A percentile compares a stretch with the other conserved stretches of the same genome.
phyloP scores from a whole-genome alignment of 2,888 invertebrate species.

The Eurytoma californica region DNA sequence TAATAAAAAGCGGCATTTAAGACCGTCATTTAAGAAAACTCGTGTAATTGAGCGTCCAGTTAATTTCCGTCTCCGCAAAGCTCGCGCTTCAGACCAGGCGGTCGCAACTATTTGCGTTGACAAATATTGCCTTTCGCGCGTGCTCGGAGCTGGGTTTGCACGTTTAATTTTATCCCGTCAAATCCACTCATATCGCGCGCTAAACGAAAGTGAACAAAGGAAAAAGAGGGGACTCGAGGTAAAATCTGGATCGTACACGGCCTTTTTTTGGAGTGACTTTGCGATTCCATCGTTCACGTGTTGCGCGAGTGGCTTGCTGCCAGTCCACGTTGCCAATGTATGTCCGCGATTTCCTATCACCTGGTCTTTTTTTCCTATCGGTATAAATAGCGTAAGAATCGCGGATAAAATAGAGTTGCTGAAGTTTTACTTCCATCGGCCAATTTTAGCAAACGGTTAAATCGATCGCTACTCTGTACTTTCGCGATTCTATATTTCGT shows the following conservation, averaged over 20 bases:
- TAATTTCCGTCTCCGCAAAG: conserved; percentile 16
- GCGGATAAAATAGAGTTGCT: conserved; percentile 17
- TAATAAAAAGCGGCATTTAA: conserved; percentile 23
- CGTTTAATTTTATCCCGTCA: neutral
- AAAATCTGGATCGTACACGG: neutral
- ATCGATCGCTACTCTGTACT: neutral
- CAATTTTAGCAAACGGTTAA: neutral
- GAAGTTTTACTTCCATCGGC: neutral
- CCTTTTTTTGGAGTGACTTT: conserved; percentile 20
- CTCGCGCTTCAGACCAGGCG: neutral
- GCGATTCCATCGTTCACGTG: conserved; percentile 59
- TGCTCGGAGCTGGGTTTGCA: neutral
- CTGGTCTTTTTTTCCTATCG: conserved; percentile 18
- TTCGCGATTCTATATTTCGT: neutral
- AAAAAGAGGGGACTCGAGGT: neutral
- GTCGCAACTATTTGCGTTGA: conserved; percentile 18
- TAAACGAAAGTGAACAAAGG: neutral
- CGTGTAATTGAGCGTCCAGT: conserved; percentile 40
- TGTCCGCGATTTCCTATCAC: conserved; percentile 37
- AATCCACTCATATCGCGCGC: too few species aligned
- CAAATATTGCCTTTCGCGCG: conserved; percentile 3
- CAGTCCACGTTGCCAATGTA: conserved; percentile 59
- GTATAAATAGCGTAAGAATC: conserved; percentile 1
- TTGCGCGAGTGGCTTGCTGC: conserved; percentile 65
- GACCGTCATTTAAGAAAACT: conserved; percentile 33